Base-by-base conservation (phyloP, 2,113 vertebrate species). In the Daphoenositta chrysoptera region DNA sequence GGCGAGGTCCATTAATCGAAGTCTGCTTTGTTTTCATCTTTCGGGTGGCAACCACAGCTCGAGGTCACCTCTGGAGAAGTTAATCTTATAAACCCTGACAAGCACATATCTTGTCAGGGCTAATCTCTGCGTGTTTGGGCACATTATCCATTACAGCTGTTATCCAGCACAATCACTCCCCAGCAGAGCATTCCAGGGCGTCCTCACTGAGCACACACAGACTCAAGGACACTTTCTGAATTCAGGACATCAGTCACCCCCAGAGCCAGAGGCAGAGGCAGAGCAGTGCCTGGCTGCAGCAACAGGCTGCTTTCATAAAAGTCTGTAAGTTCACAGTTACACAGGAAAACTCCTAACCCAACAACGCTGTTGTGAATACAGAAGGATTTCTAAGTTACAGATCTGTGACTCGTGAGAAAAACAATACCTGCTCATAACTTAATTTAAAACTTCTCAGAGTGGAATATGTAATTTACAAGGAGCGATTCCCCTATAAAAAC, bases 321-420 rank as follows among this genome's bases (percentile, higher is more conserved):
- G 5, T 2, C 63, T 24, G 0, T 1, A 11, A 4, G 0, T 2
- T 27, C 12, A 7, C 0, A 26, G 26, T 10, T 44, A 48, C 51
- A 37, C 31, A 12, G 20, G 37, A 6, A 45, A 78, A 50, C 24
- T 39, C 72, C 23, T 7, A 63, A 40, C 18, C 23, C 42, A 65
- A 23, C 8, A 58, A 7, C 1, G 8, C 48, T 64, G 31, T 15
- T 22, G 42, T 22, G 42, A 83, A 70, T 1, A 0, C 15, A 45
- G 42, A 72, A 16, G 39, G 26, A 30, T 72, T 57, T 42, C 30
- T 26, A 35, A 26, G 28, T 26, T n/a, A 56, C 2, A 56, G 31
- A 24, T 20, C 15, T 83, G 14, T 6, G 9, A 27, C 31, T 65
- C 31, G 9, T 2, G 11, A 77, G 27, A 26, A 87, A 87, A 69